These are phyloP conservation scores for Corythoichthys haematopterus DNA, from an alignment of 2,113 vertebrate species.

Conservation along the genomic window DNA sequence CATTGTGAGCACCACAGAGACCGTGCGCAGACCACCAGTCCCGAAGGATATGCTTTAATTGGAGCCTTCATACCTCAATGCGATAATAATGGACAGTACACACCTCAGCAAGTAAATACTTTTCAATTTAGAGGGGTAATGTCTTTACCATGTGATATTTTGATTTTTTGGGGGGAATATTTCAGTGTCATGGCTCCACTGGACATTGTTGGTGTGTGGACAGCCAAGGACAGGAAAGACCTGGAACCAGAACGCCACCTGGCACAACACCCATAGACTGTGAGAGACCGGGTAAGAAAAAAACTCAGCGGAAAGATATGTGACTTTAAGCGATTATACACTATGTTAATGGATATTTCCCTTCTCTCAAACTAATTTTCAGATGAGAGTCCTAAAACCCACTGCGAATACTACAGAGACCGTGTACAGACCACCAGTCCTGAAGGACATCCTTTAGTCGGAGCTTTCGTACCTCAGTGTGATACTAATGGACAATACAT, in stretches of 20 bases:
- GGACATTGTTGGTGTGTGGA: constrained; percentile 87
- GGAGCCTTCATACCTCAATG: constrained; percentile 76
- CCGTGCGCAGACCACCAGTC: constrained; percentile 28
- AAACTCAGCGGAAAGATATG: not conserved
- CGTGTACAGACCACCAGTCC: constrained; percentile 50
- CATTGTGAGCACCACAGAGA: constrained; percentile 73
- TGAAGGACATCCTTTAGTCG: constrained; percentile 4
- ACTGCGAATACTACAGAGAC: constrained; percentile 73
- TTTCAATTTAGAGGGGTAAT: not conserved
- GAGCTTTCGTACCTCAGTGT: constrained; percentile 76
- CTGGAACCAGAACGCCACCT: constrained; percentile 67
- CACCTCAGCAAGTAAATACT: constrained; percentile 56
- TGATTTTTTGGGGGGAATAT: not conserved
- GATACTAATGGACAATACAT: constrained; percentile 73
- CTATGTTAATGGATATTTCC: not conserved
- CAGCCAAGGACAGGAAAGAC: constrained; percentile 65
- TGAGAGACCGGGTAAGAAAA: constrained; percentile 32
- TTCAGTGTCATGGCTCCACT: constrained; percentile 41
- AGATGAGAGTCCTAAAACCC: constrained; percentile 39
- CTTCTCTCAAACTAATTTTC: constrained; percentile 19
- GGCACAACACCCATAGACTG: constrained; percentile 43
- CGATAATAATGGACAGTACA: constrained; percentile 73
- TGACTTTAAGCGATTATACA: not conserved
- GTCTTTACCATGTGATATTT: not conserved
- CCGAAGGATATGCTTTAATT: constrained; percentile 5